These are phyloP conservation scores for Gallirallus australis DNA, from an alignment of 2,797 vertebrate species.

Conservation along the genomic window DNA sequence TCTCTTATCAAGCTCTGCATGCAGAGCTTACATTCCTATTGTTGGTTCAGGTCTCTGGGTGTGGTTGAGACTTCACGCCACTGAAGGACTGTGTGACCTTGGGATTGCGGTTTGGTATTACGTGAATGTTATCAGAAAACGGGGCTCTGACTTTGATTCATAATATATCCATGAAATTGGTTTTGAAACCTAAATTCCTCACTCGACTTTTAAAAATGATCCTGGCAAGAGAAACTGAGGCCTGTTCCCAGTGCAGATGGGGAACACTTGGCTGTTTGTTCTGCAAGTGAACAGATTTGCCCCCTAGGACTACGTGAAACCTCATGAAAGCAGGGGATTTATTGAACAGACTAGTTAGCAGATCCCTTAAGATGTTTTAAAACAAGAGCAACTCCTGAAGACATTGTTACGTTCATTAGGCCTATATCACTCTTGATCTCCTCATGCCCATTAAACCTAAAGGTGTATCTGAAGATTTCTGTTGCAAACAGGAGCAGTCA, in stretches of 20 bases:
- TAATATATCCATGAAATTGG: not conserved
- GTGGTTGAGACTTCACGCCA: not conserved
- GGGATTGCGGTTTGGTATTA: not conserved
- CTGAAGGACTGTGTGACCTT: not conserved
- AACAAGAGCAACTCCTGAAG: not conserved
- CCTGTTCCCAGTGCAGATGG: not conserved
- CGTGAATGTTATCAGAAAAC: not conserved
- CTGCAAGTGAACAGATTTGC: not conserved
- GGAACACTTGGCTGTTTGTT: not conserved
- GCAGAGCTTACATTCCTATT: not conserved
- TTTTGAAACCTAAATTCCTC: not conserved
- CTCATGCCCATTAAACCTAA: not conserved
- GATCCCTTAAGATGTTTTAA: not conserved
- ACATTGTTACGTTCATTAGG: accelerated
- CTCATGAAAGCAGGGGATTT: not conserved
- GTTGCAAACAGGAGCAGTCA: not conserved
- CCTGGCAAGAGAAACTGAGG: not conserved
- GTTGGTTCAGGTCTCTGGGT: not conserved
- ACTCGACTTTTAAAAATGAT: not conserved
- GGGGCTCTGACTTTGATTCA: not conserved
- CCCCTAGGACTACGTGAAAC: not conserved
- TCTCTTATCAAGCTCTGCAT: not conserved
- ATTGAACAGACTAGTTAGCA: not conserved
- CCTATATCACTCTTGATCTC: not conserved
- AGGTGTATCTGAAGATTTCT: not conserved